Percentiles rank a stretch among this genome's conserved stretches.
phyloP scores from a whole-genome alignment of 1,140 invertebrate genomes.

The Acromyrmex echinatior region DNA sequence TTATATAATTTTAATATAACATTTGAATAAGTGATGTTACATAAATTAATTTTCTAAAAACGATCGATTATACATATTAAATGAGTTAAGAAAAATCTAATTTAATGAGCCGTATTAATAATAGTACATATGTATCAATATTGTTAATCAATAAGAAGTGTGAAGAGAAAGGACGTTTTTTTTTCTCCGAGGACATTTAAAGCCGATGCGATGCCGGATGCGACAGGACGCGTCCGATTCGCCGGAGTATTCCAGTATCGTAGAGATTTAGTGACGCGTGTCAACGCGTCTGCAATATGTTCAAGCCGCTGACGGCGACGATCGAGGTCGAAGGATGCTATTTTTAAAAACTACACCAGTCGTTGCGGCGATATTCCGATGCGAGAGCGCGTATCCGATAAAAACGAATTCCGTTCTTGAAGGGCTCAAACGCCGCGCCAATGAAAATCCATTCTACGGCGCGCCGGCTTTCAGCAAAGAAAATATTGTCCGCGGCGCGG shows the following conservation, averaged over 20 bases:
- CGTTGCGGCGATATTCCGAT: constrained; percentile 50
- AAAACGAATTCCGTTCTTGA: constrained; percentile 74
- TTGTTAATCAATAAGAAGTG: constrained; percentile 10
- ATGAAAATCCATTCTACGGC: constrained; percentile 76
- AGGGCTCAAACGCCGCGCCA: constrained; percentile 73
- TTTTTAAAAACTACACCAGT: constrained; percentile 64
- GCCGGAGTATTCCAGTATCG: not conserved
- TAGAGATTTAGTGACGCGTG: constrained; percentile 42
- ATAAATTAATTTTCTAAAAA: not conserved
- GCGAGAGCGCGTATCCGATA: constrained; percentile 63
- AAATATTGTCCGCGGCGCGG: constrained; percentile 74
- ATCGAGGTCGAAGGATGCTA: constrained; percentile 64
- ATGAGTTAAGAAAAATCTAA: not conserved
- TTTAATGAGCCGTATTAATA: not conserved
- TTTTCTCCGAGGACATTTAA: constrained; percentile 17
- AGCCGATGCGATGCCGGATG: constrained; percentile 15
- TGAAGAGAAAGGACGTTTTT: not conserved
- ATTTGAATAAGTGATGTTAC: not conserved
- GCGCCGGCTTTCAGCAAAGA: constrained; percentile 75
- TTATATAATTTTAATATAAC: not conserved
- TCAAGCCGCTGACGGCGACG: constrained; percentile 50
- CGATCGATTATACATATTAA: not conserved
- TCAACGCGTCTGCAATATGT: constrained; percentile 53
- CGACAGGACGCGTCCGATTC: constrained; percentile 25
- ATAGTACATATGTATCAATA: not conserved